Evolutionary conservation across 2,888 invertebrate genomes (phyloP), one percentile per base, ranked within the genome.

Genomic region (Papilio elwesi): DNA sequence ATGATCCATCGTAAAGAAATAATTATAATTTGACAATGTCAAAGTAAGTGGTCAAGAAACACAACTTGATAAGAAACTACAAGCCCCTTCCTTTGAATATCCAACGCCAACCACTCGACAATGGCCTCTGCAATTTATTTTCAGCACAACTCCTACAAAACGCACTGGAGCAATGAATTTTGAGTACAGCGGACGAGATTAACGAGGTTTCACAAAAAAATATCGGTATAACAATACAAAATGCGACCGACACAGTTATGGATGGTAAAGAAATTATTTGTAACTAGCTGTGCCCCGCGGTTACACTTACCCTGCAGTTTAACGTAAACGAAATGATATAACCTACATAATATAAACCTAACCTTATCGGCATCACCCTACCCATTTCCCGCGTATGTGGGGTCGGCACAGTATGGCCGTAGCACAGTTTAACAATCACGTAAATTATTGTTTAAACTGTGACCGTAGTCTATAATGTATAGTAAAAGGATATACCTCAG

Each of bases 121-220:
- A 16, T 65, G 57, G 64, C 65, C 59, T 68, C 36, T 43, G 73
- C 66, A 73, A 73, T 73, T 73, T 69, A 69, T 73, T 70, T 66
- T 47, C 65, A 59, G 47, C 49, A 55, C 53, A 57, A 69, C 65
- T 64, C 43, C 68, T 73, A 70, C 68, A 68, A 73, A 73, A 64
- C 59, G 65, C 66, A 66, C 26, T 62, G 59, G 55, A 69, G 73
- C 65, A 73, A 59, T 57, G 12, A 66, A 59, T 66, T 73, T 66
- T 59, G 65, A 66, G 70, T 64, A 66, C 66, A 70, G 73, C 62
- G 6, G 66, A 66, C 73, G 70, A 68, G 70, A 70, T 73, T 73
- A 73, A 73, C 65, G 69, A 70, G 70, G 26, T 65, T 48, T 47
- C 16, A 64, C 49, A 69, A 65, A 70, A n/a, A 67, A 70, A 69